A percentile compares a stretch with the other conserved stretches of the same genome.
phyloP scores from a whole-genome alignment of 2,888 invertebrate genomes.

The Octodonta nipae region DNA sequence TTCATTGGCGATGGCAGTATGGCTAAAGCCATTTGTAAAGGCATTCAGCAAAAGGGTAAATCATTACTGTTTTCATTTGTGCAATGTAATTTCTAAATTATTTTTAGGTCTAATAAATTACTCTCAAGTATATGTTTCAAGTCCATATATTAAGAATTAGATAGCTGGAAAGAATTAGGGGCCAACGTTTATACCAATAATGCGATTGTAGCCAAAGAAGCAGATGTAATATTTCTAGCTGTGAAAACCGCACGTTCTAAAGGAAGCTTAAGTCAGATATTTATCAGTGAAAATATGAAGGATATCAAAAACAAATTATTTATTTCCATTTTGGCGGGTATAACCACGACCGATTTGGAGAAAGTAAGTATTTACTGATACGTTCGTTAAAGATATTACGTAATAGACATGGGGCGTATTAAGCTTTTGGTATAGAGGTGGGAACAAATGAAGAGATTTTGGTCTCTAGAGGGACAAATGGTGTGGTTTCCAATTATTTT shows the following conservation, averaged over 20 bases:
- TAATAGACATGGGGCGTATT: too few species aligned
- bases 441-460: too few species aligned
- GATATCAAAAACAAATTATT: slow-evolving; percentile 45
- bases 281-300: slow-evolving; percentile 18
- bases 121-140: slow-evolving; percentile 57
- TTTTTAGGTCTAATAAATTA: slow-evolving; percentile 48
- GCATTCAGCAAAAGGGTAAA: slow-evolving; percentile 55
- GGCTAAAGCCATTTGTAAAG: slow-evolving; percentile 68
- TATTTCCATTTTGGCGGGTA: slow-evolving; percentile 74
- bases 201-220: slow-evolving; percentile 47
- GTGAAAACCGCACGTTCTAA: slow-evolving; percentile 75
- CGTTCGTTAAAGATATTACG: too few species aligned
- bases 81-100: neutral
- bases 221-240: slow-evolving; percentile 69
- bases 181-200: slow-evolving; percentile 50
- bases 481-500: too few species aligned
- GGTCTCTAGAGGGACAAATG: too few species aligned
- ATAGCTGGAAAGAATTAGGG: slow-evolving; percentile 51
- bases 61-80: neutral
- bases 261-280: slow-evolving; percentile 38
- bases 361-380: slow-evolving; percentile 43
- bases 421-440: too few species aligned
- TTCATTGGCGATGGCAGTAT: slow-evolving; percentile 87
- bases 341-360: slow-evolving; percentile 48
- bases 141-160: slow-evolving; percentile 54